Percentiles rank a stretch among this genome's conserved stretches.
These are phyloP conservation scores for Haplochromis vanheusdeni DNA, from an alignment of 2,113 vertebrate genomes.

Conservation along the genomic window DNA sequence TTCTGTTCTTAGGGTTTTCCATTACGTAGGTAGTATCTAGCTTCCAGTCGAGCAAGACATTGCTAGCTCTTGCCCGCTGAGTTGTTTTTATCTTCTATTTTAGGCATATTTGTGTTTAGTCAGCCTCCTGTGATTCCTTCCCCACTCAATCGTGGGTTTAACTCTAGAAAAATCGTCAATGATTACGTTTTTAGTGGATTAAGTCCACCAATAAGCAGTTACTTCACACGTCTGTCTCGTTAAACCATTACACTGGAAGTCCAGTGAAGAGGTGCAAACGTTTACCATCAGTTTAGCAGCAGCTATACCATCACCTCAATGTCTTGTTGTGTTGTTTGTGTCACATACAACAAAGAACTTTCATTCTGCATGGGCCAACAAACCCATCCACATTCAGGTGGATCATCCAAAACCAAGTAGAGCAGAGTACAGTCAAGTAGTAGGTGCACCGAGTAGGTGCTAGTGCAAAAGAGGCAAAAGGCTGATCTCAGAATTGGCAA, in stretches of 20 bases:
- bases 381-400: not conserved
- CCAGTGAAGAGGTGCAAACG: not conserved
- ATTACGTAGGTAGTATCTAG: not conserved
- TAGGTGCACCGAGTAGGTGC: not conserved
- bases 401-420: not conserved
- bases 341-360: not conserved
- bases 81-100: not conserved
- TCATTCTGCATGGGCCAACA: not conserved
- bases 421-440: not conserved
- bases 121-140: not conserved
- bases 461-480: not conserved
- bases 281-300: not conserved
- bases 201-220: not conserved
- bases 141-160: not conserved
- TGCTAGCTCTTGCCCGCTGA: not conserved
- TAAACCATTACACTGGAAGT: not conserved
- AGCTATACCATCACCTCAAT: not conserved
- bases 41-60: not conserved
- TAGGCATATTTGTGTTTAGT: not conserved
- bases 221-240: not conserved
- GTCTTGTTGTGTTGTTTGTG: not conserved
- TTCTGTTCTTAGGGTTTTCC: not conserved
- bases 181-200: not conserved
- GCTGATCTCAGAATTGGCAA: not conserved
- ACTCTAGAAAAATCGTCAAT: not conserved